Percentiles rank a stretch among this genome's conserved stretches.
phyloP scores from a whole-genome alignment of 2,888 invertebrate species.

The Drosophila kokeensis region DNA sequence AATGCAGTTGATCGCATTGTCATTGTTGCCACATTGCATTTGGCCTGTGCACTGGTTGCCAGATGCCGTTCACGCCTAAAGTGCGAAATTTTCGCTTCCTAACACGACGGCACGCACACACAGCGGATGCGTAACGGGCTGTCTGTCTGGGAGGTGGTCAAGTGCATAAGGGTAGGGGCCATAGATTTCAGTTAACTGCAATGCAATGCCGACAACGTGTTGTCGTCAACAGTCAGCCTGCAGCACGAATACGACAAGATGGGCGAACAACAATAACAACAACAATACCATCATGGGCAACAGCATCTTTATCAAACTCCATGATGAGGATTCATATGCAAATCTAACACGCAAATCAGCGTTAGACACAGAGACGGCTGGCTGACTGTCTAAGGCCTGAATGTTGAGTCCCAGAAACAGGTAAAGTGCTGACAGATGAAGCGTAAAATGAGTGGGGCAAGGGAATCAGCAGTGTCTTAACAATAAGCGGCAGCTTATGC shows the following conservation, averaged over 20 bases:
- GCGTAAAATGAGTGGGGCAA: conserved; percentile 30
- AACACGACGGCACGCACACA: conserved; percentile 50
- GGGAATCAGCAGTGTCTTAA: conserved; percentile 48
- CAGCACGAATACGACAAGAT: conserved; percentile 19
- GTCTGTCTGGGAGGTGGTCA: conserved; percentile 34
- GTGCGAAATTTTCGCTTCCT: conserved; percentile 39
- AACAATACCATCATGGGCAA: conserved; percentile 23
- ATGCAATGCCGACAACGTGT: conserved; percentile 48
- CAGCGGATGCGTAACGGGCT: conserved; percentile 51
- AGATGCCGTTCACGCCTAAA: conserved; percentile 30
- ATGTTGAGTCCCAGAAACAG: conserved; percentile 3
- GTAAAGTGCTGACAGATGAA: conserved; percentile 41
- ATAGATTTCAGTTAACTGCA: conserved; percentile 73
- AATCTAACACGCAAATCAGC: conserved; percentile 70
- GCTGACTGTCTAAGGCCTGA: conserved; percentile 10
- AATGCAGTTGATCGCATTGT: conserved; percentile 20
- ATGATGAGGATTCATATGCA: conserved; percentile 73
- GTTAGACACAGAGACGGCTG: conserved; percentile 36
- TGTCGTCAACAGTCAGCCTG: conserved; percentile 54
- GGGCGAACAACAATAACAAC: conserved; percentile 13
- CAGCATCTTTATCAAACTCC: conserved; percentile 54
- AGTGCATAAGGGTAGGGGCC: conserved; percentile 34
- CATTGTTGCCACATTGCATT: conserved; percentile 29
- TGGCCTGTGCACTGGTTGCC: conserved; percentile 21
- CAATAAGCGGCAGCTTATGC: conserved; percentile 45